Percentiles rank a stretch among this genome's conserved stretches.
phyloP scores from a whole-genome alignment of 1,140 invertebrate genomes.

The Macrobrachium rosenbergii region DNA sequence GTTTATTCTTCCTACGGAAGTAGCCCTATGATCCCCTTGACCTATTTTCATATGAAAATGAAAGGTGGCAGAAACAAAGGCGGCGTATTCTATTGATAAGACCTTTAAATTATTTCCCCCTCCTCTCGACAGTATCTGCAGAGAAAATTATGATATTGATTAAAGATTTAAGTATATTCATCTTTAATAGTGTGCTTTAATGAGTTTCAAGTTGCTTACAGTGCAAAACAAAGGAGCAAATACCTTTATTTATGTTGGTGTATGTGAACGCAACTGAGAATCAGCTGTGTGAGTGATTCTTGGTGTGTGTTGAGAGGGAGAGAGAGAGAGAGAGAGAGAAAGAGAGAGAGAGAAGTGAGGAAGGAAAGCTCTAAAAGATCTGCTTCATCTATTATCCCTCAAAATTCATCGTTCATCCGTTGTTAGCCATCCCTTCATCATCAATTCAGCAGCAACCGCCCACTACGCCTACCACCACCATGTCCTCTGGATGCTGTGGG shows the following conservation, averaged over 20 bases:
- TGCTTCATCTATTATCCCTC: too few relatives aligned
- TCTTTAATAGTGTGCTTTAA: background rate
- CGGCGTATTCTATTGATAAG: conserved; percentile 37
- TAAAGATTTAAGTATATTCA: background rate
- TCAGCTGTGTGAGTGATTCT: conserved; percentile 60
- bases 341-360: conserved; percentile 32
- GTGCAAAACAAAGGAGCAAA: background rate
- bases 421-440: conserved; percentile 51
- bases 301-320: conserved; percentile 44
- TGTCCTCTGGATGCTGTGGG: conserved; percentile 59
- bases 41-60: conserved; percentile 61
- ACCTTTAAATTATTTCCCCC: background rate
- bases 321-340: conserved; percentile 25
- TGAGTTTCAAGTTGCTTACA: too few relatives aligned
- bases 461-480: conserved; percentile 2
- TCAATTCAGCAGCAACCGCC: conserved; percentile 42
- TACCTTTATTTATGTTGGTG: conserved; percentile 49
- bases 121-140: background rate
- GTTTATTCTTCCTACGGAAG: background rate
- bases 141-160: background rate
- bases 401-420: background rate
- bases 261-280: conserved; percentile 33
- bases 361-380: conserved; percentile 1
- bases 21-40: conserved; percentile 21
- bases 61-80: conserved; percentile 61